phyloP scores from a whole-genome alignment of 2,888 invertebrate species.

The Leptopterna dolabrata region DNA sequence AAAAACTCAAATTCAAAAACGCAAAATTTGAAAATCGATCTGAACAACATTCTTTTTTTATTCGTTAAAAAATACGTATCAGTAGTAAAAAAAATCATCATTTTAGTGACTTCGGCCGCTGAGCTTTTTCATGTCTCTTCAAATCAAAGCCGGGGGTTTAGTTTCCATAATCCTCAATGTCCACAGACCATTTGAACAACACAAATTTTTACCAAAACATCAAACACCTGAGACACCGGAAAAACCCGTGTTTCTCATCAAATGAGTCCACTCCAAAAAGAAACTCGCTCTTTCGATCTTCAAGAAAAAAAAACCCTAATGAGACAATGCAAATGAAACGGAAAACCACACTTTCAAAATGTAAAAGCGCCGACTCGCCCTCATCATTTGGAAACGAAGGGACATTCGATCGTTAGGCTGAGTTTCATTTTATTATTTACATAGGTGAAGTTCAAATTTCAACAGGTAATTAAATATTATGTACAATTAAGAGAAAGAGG shows the following conservation, averaged over 20 bases:
- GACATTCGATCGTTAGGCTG: background rate
- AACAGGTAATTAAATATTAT: slow-evolving; percentile 5
- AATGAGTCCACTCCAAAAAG: background rate
- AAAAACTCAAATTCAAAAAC: slow-evolving; percentile 52
- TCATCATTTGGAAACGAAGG: background rate
- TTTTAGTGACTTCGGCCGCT: slow-evolving; percentile 13
- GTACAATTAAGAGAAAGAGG: background rate
- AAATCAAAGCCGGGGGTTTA: background rate
- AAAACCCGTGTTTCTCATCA: background rate
- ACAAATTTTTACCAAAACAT: background rate
- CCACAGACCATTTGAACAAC: background rate
- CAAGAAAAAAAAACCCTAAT: background rate
- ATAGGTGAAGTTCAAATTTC: background rate
- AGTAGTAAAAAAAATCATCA: slow-evolving; percentile 32
- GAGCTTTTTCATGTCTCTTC: background rate
- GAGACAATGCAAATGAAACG: background rate
- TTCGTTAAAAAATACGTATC: background rate
- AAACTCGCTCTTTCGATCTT: background rate
- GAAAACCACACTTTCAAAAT: too few relatives aligned
- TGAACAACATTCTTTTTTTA: slow-evolving; percentile 33
- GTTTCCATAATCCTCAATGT: background rate
- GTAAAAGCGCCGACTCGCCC: too few relatives aligned
- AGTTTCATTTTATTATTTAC: background rate
- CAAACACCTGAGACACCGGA: background rate
- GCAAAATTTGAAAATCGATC: slow-evolving; percentile 34